Evolutionary conservation across 1,140 invertebrate genomes (phyloP), one percentile per base, ranked within the genome.

Genomic region (Listronotus oregonensis): DNA sequence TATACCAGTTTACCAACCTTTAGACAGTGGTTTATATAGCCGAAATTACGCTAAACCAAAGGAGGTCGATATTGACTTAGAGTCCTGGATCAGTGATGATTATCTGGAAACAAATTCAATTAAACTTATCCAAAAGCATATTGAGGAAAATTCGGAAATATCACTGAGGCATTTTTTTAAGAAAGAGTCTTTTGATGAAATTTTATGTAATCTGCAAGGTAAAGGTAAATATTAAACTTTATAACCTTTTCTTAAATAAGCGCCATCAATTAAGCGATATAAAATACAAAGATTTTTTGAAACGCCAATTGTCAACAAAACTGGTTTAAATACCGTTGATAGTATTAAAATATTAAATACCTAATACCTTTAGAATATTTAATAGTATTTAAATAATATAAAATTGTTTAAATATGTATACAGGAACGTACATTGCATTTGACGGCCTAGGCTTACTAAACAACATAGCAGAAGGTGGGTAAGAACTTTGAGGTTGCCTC

Each of bases 121-220:
- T 9, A 73, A 76, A 34, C 73, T 82, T 43, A 84, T 88, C 50
- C 81, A 87, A 64, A 72, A 81, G 31, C 77, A 83, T 18, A 80
- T 88, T 10, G 86, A 88, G 71, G 72, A 80, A 8, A 76, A 82
- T 12, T 88, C 87, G 0, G 86, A 84, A 71, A 82, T 84, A 27
- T 84, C 83, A 47, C 70, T 89, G 1, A 77, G 80, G 17, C 73
- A 81, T 43, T 89, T 83, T 73, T 76, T 89, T 0, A 80, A 79
- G 52, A 60, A 75, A 0, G 78, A 84, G 5, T 63, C 81, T 11
- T 86, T 83, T 34, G 68, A 81, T 14, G 67, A 73, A 43, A 70
- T 87, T 1, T 68, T 79, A 0, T 54, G 79, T 0, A 81, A 83
- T 58, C 68, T 88, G 3, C 46, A 75, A 12, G 79, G 73, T 3